Evolutionary conservation across 2,888 invertebrate genomes (phyloP), one percentile per base, ranked within the genome.

Genomic region (Julus scanicus): DNA sequence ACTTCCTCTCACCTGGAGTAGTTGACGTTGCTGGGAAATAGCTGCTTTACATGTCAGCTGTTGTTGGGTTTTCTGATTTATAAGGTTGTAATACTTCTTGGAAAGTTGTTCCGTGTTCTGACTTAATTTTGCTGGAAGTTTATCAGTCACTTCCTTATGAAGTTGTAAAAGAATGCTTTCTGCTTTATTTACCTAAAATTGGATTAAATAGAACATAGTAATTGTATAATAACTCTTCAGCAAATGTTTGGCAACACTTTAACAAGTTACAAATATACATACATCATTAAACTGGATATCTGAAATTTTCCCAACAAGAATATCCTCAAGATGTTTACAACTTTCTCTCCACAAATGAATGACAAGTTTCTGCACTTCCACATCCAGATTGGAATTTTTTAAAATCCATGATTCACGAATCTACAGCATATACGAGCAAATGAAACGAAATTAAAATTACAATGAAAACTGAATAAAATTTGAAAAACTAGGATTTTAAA

Each of bases 101-200:
- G 53, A 49, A 9, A 80, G 80, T 37, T 80, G 13, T 37, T 80
- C 37, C 11, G 4, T 4, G 15, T 80, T 80, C n/a, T 17, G 11
- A 11, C 20, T 29, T 29, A 49, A 29, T 40, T 88, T n/a, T 40
- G 48, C 39, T 4, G 13, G 6, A 37, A 1, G 9, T 48, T 39
- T 40, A 37, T 37, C n/a, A n/a, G 44, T 53, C 9, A 49, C 37
- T 53, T 39, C 17, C 49, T 85, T 53, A 2, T 15, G 37, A 63
- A 88, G 86, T 88, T 88, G 53, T 2, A 86, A 57, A 39, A 88
- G 86, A 86, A 39, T 44, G 9, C 84, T 29, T 48, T 88, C 88
- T 37, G 88, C 88, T 53, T 83, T 44, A 13, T 20, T 44, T 8
- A 88, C 49, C 88, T 88, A 17, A 84, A 84, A 84, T n/a, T 17